phyloP scores from a whole-genome alignment of 2,113 vertebrate species.

The Anoura caudifer region DNA sequence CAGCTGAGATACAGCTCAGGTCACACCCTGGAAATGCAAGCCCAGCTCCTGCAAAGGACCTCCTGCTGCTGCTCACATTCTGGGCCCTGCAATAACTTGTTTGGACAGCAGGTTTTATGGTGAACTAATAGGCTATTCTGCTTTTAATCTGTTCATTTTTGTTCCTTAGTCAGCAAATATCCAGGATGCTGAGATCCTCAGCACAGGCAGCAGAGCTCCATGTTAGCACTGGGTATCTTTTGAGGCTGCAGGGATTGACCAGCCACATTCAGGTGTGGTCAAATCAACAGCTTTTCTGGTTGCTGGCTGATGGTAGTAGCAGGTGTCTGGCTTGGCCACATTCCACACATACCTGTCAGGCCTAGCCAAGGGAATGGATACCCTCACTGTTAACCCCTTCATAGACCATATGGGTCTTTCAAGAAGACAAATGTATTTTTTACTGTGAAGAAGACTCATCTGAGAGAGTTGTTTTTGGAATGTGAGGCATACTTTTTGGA shows the following conservation, averaged over 20 bases:
- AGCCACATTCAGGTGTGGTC: constrained; percentile 31
- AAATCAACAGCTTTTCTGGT: constrained; percentile 21
- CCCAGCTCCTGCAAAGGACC: not conserved
- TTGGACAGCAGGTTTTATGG: constrained; percentile 26
- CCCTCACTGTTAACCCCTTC: not conserved
- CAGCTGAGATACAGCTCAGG: not conserved
- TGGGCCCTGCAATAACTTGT: constrained; percentile 27
- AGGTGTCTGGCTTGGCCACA: not conserved
- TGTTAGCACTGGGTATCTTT: not conserved
- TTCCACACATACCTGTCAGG: not conserved
- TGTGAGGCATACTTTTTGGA: not conserved
- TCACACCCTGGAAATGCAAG: not conserved
- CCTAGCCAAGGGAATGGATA: not conserved
- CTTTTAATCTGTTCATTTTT: constrained; percentile 5
- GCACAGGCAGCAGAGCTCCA: not conserved
- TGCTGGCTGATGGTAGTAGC: constrained; percentile 44
- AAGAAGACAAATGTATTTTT: not conserved
- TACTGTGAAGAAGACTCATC: not conserved
- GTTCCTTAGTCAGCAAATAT: not conserved
- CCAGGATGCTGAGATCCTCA: not conserved
- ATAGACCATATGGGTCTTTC: not conserved
- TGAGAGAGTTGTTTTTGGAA: not conserved
- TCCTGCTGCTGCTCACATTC: not conserved
- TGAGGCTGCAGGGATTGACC: constrained; percentile 17
- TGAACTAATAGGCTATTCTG: constrained; percentile 5